These are phyloP conservation scores for Entelurus aequoreus DNA, from an alignment of 2,113 vertebrate species.

Conservation along the genomic window DNA sequence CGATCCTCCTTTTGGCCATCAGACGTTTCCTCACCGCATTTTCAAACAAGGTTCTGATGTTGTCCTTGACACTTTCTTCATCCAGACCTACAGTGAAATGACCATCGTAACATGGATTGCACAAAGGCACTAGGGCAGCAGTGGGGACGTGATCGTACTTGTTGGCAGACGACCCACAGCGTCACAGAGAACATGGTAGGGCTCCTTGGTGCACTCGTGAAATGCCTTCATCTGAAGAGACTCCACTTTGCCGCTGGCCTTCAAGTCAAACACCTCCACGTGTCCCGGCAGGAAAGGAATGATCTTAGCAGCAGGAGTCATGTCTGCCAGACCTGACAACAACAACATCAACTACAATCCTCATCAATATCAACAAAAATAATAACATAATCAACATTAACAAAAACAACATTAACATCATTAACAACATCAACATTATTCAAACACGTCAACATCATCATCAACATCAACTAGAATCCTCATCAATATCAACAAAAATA, in stretches of 20 bases:
- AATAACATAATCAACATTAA: too few species aligned
- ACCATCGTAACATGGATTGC: neutral
- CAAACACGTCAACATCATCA: too few species aligned
- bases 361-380: too few species aligned
- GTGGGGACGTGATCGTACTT: conserved; percentile 18
- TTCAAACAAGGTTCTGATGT: conserved; percentile 85
- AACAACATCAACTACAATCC: too few species aligned
- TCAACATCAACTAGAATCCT: too few species aligned
- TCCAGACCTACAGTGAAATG: conserved; percentile 72
- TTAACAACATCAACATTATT: too few species aligned
- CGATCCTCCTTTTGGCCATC: conserved; percentile 90
- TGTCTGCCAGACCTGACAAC: conserved; percentile 72
- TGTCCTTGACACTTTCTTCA: conserved; percentile 80
- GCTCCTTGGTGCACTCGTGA: conserved; percentile 76
- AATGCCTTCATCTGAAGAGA: conserved; percentile 77
- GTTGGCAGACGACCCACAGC: conserved; percentile 27
- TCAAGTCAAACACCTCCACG: conserved; percentile 82
- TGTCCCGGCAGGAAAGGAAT: conserved; percentile 80
- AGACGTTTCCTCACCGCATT: conserved; percentile 86
- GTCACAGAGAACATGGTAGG: conserved; percentile 48
- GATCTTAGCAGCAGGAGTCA: conserved; percentile 77
- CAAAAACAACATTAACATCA: too few species aligned
- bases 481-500: too few species aligned
- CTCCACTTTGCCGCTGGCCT: conserved; percentile 78
- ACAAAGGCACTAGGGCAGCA: neutral